These are phyloP conservation scores for Mirza zaza DNA, from an alignment of 2,113 vertebrate species.

Conservation along the genomic window DNA sequence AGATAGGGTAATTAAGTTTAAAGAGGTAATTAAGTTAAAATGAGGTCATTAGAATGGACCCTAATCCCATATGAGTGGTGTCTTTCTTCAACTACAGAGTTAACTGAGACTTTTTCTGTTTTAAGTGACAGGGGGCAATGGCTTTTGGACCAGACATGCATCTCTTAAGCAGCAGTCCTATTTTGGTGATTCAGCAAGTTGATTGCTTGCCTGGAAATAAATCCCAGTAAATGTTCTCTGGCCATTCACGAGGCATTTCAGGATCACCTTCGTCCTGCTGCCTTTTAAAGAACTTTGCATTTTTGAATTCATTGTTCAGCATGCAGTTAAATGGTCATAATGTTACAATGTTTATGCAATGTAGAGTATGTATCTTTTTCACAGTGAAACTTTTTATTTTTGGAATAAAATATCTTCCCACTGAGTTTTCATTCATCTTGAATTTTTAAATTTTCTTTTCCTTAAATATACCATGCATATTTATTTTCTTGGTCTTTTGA, in stretches of 20 bases:
- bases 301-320: neutral
- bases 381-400: neutral
- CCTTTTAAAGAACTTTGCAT: neutral
- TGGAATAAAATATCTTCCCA: neutral
- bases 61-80: neutral
- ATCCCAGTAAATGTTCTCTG: neutral
- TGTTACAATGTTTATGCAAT: neutral
- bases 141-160: neutral
- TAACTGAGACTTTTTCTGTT: neutral
- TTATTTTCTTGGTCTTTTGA: neutral
- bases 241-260: neutral
- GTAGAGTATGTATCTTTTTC: neutral
- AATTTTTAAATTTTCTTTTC: neutral
- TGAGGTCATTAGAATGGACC: neutral
- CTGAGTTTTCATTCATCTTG: neutral
- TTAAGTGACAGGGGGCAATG: neutral
- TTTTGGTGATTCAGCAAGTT: neutral
- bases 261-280: neutral
- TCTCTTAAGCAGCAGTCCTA: neutral
- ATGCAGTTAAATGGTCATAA: neutral
- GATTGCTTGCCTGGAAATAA: neutral
- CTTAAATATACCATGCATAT: neutral
- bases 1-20: neutral
- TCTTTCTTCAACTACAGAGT: neutral
- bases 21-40: neutral